These are phyloP conservation scores for Zelostemma sp. DNA, from an alignment of 1,140 invertebrate genomes.

Conservation along the genomic window DNA sequence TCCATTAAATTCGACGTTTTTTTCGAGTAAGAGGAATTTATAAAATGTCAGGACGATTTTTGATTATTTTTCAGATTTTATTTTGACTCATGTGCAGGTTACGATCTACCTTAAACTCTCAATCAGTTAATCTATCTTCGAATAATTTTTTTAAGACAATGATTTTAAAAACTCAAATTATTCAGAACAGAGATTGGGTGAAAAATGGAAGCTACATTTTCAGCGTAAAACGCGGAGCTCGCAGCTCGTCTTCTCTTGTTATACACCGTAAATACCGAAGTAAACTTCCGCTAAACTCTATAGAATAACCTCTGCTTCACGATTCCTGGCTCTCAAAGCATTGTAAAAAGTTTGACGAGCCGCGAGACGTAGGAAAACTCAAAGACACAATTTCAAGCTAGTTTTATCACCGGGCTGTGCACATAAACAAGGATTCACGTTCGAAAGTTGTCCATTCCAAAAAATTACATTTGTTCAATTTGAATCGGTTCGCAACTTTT, in stretches of 20 bases:
- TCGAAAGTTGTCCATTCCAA: neutral
- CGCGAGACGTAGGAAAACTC: neutral
- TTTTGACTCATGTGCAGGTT: too few relatives aligned
- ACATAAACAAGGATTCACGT: neutral
- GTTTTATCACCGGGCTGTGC: neutral
- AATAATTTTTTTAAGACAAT: too few relatives aligned
- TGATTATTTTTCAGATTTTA: too few relatives aligned
- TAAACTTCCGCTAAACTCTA: constrained; percentile 9
- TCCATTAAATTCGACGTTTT: too few relatives aligned
- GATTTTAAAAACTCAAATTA: too few relatives aligned
- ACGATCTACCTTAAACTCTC: too few relatives aligned
- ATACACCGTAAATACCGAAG: constrained; percentile 5
- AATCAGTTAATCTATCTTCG: too few relatives aligned
- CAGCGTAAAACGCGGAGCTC: neutral
- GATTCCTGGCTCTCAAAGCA: constrained; percentile 4
- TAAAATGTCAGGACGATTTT: too few relatives aligned
- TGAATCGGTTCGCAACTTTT: neutral
- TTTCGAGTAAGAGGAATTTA: too few relatives aligned
- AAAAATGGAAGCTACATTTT: too few relatives aligned
- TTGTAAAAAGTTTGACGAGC: constrained; percentile 16
- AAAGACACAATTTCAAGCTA: neutral
- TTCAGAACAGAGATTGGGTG: too few relatives aligned
- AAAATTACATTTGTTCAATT: neutral
- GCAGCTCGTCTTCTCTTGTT: neutral
- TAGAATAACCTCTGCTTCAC: neutral